Evolutionary conservation across 2,797 vertebrate genomes (phyloP).

Genomic region (Melanogrammus aeglefinus): DNA sequence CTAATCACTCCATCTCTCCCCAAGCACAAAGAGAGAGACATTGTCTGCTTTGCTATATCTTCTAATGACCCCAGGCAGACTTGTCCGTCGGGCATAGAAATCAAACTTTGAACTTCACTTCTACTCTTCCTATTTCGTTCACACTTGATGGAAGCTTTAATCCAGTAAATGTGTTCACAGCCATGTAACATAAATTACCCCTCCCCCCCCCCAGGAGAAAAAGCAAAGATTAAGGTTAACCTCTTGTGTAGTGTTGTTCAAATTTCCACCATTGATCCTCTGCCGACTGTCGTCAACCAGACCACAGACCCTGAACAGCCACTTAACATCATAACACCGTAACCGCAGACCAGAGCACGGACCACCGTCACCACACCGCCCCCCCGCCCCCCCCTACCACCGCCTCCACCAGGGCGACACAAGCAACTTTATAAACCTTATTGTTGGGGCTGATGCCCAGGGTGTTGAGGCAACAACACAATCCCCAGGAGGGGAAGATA

Average conservation of each 20-base stretch:
- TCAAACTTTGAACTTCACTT: too few species aligned
- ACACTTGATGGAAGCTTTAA: neutral
- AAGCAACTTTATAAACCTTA: conserved; percentile 51
- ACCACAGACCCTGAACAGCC: neutral
- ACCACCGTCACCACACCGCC: neutral
- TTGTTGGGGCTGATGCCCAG: conserved; percentile 46
- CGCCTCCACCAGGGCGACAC: conserved; percentile 7
- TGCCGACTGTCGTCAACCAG: neutral
- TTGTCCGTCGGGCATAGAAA: neutral
- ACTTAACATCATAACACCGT: neutral
- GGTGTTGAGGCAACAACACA: conserved; percentile 59
- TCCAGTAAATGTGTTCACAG: neutral
- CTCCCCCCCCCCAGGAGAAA: neutral
- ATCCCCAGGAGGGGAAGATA: conserved; percentile 52
- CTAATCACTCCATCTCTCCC: neutral
- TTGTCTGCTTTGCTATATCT: neutral
- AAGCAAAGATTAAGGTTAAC: neutral
- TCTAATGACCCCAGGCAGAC: neutral
- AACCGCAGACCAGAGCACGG: neutral
- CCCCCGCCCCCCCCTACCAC: conserved; percentile 8
- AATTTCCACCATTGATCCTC: neutral
- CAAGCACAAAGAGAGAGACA: neutral
- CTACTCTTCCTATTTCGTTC: neutral
- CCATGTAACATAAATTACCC: neutral
- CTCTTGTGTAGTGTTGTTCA: neutral